Conservation (phyloP, 2,888 invertebrate species). For the Hololepta plana region DNA sequence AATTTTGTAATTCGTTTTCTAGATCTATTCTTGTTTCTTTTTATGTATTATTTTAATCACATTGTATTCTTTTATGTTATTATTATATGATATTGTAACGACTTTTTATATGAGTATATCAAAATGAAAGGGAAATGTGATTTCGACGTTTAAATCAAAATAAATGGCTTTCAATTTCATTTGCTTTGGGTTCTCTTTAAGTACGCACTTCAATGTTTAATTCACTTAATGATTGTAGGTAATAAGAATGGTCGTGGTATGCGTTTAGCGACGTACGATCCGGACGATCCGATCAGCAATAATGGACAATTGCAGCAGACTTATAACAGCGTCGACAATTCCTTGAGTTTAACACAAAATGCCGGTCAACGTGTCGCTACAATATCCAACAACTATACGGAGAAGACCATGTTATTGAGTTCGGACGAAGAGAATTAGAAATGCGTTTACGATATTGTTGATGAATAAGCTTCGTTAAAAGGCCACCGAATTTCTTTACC, state of each 20-base stretch:
- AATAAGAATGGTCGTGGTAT: constrained; percentile 47
- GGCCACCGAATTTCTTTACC: too few species aligned
- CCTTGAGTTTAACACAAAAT: constrained; percentile 10
- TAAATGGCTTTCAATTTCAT: constrained; percentile 9
- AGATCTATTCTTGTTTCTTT: constrained; percentile 1
- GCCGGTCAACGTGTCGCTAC: constrained; percentile 55
- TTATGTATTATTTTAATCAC: constrained; percentile 5
- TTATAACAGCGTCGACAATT: constrained; percentile 18
- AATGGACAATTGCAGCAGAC: constrained; percentile 14
- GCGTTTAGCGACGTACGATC: constrained; percentile 47
- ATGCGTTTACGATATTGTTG: neutral
- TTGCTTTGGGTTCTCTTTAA: neutral
- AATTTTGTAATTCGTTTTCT: constrained; percentile 4
- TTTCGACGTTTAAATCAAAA: constrained; percentile 9
- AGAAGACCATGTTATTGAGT: constrained; percentile 88
- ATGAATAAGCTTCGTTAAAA: too few species aligned
- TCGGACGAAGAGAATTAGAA: constrained; percentile 67
- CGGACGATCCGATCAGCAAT: constrained; percentile 38
- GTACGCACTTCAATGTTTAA: too few species aligned
- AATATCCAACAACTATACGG: constrained; percentile 76
- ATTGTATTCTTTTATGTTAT: constrained; percentile 4
- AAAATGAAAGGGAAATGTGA: constrained; percentile 1
- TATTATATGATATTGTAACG: constrained; percentile 1
- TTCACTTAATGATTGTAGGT: too few species aligned
- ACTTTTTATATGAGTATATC: neutral